Base-by-base conservation (phyloP, 2,888 invertebrate genomes). In the Onthophagus sagittarius region DNA sequence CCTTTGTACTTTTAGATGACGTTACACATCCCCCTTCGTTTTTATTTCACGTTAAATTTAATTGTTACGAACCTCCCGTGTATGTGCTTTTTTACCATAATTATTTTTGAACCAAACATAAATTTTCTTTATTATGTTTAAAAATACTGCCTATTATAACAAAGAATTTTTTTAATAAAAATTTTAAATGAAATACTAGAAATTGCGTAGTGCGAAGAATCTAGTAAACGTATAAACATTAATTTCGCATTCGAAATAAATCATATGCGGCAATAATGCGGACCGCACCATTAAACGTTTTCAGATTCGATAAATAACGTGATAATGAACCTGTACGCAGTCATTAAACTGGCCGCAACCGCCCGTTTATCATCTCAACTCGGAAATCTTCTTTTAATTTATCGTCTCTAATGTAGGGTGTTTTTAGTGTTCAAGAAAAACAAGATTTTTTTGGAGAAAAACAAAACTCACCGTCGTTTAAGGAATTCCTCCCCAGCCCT, bases 401-500 rank as follows among this genome's bases (percentile, higher is more conserved):
- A 53, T 53, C 39, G 39, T 53, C 39, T 53, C 39, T 53, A 53
- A 53, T 53, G 39, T 53, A 11, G 39, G 39, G 39, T 53, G 6
- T 53, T 53, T 53, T 53, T 53, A 53, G 39, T 53, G 39, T 11
- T 7, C 15, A 6, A 63, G 63, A 0, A 7, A 63, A 63, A 62
- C n/a, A 13, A 13, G n/a, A 62, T 62, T 62, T 62, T 62, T 13
- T 62, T 62, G 62, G 62, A 9, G 11, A 31, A 23, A 23, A 23
- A 23, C 3, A 31, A 72, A 69, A 80, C 83, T 80, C 79, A 85
- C 84, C 79, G 74, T 84, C 79, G 5, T 79, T 79, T 64, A 86
- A 72, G 63, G 86, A 81, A 80, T 90, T 90, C 75, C 86, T 84
- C 0, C 86, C 85, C 15, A 90, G 82, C 62, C 89, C 90, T 70